Conservation (phyloP, 2,888 invertebrate genomes). For the Mechanitis mazaeus region DNA sequence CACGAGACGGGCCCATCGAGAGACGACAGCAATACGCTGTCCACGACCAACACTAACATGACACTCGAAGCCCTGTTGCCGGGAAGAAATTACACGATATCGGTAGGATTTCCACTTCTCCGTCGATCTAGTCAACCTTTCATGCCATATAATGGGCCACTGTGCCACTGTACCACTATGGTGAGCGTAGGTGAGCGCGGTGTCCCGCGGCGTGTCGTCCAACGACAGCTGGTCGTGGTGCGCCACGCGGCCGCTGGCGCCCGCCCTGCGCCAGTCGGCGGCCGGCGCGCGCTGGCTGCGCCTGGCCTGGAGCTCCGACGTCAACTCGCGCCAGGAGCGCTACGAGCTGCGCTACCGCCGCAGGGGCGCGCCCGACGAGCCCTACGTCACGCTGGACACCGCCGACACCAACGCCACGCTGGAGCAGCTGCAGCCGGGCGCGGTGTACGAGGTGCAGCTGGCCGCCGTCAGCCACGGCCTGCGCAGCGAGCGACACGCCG, state of each 20-base stretch:
- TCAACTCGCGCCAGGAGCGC: constrained; percentile 90
- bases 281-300: constrained; percentile 85
- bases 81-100: constrained; percentile 92
- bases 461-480: constrained; percentile 90
- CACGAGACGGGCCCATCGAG: constrained; percentile 88
- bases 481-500: constrained; percentile 89
- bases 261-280: constrained; percentile 87
- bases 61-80: constrained; percentile 86
- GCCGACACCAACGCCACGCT: constrained; percentile 62
- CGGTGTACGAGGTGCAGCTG: constrained; percentile 91
- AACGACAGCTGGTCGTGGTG: constrained; percentile 84
- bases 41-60: constrained; percentile 80
- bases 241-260: constrained; percentile 90
- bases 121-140: too few species aligned
- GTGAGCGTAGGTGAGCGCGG: constrained; percentile 78
- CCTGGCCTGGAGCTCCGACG: constrained; percentile 95
- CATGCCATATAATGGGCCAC: too few species aligned
- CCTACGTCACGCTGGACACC: constrained; percentile 36
- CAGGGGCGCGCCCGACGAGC: constrained; percentile 13
- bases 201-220: constrained; percentile 88
- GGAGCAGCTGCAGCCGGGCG: constrained; percentile 88
- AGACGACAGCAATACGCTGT: constrained; percentile 86
- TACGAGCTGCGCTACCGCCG: constrained; percentile 87
- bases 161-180: too few species aligned
- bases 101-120: constrained; percentile 48